Percentiles rank a stretch among this genome's conserved stretches.
These are phyloP conservation scores for Tachysurus vachellii DNA, from an alignment of 2,113 vertebrate genomes.

Conservation along the genomic window DNA sequence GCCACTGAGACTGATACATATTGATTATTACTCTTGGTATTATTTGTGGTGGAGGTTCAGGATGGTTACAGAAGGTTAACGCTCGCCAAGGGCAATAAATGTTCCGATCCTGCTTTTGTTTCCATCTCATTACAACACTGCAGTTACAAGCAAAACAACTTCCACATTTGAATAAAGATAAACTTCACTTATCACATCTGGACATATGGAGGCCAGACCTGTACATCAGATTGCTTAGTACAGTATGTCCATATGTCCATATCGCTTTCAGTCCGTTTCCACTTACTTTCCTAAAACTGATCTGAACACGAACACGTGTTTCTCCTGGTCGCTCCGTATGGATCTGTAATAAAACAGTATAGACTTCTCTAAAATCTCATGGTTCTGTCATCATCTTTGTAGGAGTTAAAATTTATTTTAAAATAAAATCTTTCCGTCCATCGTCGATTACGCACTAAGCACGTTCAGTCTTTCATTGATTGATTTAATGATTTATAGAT, in stretches of 20 bases:
- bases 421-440: neutral
- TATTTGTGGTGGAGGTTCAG: neutral
- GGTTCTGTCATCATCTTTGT: neutral
- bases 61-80: neutral
- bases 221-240: neutral
- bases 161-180: conserved; percentile 3
- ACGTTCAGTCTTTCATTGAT: too few species aligned
- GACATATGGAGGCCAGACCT: neutral
- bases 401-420: neutral
- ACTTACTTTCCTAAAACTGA: neutral
- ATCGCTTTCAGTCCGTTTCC: neutral
- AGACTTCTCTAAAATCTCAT: neutral
- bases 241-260: neutral
- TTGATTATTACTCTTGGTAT: neutral
- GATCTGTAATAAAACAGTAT: too few species aligned
- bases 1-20: neutral
- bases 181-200: neutral
- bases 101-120: neutral
- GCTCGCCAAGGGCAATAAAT: neutral
- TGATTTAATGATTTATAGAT: too few species aligned
- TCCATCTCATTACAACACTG: neutral
- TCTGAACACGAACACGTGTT: neutral
- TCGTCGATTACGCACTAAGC: neutral
- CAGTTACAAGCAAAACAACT: neutral
- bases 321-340: too few species aligned